A percentile compares a stretch with the other conserved stretches of the same genome.
These are phyloP conservation scores for Andrena chrysosceles DNA, from an alignment of 2,888 invertebrate species.

Conservation along the genomic window DNA sequence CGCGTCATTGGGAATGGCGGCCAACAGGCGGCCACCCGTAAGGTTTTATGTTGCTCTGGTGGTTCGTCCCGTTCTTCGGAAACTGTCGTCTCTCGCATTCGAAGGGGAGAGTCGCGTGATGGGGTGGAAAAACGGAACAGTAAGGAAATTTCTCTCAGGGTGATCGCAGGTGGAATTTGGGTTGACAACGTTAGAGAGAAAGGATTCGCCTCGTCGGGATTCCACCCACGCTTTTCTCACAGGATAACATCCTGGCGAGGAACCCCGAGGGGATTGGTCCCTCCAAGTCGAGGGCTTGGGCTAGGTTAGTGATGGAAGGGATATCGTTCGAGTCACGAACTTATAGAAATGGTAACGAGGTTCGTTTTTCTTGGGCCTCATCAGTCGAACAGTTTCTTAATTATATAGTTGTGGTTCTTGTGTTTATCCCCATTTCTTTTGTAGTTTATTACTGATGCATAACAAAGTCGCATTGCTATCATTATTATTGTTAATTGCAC, in stretches of 20 bases:
- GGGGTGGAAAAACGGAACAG: constrained; percentile 44
- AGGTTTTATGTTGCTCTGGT: constrained; percentile 80
- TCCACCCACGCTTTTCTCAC: constrained; percentile 85
- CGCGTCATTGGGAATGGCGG: constrained; percentile 3
- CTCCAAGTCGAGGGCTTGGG: constrained; percentile 49
- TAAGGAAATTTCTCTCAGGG: constrained; percentile 15
- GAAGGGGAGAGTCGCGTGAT: constrained; percentile 62
- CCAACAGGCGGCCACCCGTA: constrained; percentile 50
- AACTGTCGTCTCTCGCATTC: constrained; percentile 78
- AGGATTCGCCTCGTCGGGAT: constrained; percentile 82
- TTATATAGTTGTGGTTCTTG: no score
- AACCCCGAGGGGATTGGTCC: constrained; percentile 63
- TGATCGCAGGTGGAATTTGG: constrained; percentile 10
- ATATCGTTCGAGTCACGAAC: not conserved
- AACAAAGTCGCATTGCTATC: no score
- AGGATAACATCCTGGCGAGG: constrained; percentile 79
- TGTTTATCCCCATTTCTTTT: no score
- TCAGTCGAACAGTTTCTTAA: no score
- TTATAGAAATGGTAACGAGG: not conserved
- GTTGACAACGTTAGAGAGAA: constrained; percentile 74
- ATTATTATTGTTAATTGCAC: no score
- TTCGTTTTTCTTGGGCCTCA: no score
- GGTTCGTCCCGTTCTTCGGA: constrained; percentile 78
- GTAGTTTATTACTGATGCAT: no score
- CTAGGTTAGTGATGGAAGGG: constrained; percentile 24